Conservation (phyloP, 1,140 invertebrate genomes). For the Harlomillsia oculata region DNA sequence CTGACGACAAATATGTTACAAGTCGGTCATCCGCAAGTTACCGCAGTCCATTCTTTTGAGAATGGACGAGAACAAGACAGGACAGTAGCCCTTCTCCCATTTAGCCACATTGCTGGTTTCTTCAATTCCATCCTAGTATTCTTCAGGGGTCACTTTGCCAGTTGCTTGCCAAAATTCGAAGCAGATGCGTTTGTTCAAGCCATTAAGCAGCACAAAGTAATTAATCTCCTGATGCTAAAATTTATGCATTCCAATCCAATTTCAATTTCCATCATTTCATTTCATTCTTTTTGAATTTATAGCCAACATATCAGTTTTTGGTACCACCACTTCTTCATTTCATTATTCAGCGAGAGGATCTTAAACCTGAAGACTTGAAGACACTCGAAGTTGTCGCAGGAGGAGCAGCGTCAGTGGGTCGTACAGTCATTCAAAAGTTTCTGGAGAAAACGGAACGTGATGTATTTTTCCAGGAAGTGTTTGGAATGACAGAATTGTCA, state of each 20-base stretch:
- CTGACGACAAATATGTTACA: no score
- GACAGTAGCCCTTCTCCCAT: conserved; percentile 49
- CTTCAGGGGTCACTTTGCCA: conserved; percentile 46
- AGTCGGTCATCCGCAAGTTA: no score
- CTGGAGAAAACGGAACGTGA: conserved; percentile 13
- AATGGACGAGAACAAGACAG: conserved; percentile 13
- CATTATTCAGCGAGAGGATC: conserved; percentile 50
- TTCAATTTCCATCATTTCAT: no score
- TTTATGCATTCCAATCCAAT: neutral
- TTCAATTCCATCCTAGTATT: conserved; percentile 37
- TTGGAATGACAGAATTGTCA: conserved; percentile 35
- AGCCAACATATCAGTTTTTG: conserved; percentile 50
- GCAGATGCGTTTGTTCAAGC: conserved; percentile 53
- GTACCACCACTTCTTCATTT: conserved; percentile 57
- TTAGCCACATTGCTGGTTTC: conserved; percentile 57
- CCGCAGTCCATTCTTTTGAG: no score
- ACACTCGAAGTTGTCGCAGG: neutral
- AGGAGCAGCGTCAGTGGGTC: conserved; percentile 7
- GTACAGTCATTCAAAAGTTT: neutral
- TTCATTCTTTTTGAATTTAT: no score
- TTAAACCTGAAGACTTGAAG: neutral
- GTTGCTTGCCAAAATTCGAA: conserved; percentile 67
- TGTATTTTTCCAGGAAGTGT: conserved; percentile 33
- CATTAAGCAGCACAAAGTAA: conserved; percentile 53
- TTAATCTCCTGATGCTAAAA: neutral